These are phyloP conservation scores for Calonectris borealis DNA, from an alignment of 2,113 vertebrate species.

Conservation along the genomic window DNA sequence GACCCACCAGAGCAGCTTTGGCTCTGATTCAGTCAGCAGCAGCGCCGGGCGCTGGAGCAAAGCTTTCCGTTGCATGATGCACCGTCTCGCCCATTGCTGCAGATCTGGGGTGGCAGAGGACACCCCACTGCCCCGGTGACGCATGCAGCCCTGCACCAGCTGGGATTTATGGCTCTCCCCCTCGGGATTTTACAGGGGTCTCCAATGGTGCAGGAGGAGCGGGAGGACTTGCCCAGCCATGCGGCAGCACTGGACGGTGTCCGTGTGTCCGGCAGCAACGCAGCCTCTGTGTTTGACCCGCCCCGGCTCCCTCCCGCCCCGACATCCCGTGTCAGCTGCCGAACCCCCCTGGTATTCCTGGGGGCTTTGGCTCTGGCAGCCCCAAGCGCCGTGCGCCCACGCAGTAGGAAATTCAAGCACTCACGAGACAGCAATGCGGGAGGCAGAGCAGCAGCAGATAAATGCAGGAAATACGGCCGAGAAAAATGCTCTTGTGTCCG, in stretches of 20 bases:
- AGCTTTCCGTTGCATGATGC: fast-evolving
- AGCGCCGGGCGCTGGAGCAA: background rate
- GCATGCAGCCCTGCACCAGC: background rate
- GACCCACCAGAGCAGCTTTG: background rate
- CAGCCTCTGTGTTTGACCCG: fast-evolving
- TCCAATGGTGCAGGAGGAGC: fast-evolving
- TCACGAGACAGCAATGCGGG: background rate
- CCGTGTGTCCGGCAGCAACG: background rate
- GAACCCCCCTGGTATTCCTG: background rate
- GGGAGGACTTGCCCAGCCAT: background rate
- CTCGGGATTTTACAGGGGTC: background rate
- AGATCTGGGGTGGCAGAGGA: background rate
- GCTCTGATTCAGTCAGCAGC: background rate
- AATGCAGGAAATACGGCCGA: background rate
- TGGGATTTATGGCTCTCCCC: background rate
- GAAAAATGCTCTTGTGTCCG: background rate
- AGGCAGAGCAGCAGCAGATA: background rate
- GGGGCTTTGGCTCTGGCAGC: background rate
- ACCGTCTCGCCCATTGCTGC: fast-evolving
- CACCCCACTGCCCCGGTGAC: background rate
- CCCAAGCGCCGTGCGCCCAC: fast-evolving
- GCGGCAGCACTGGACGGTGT: fast-evolving
- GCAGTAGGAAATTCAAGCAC: background rate
- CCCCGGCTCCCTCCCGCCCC: background rate
- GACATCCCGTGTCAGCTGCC: too few species aligned